Conservation (phyloP, 64 coral and sea anemone species). For the Pachyseris speciosa region DNA sequence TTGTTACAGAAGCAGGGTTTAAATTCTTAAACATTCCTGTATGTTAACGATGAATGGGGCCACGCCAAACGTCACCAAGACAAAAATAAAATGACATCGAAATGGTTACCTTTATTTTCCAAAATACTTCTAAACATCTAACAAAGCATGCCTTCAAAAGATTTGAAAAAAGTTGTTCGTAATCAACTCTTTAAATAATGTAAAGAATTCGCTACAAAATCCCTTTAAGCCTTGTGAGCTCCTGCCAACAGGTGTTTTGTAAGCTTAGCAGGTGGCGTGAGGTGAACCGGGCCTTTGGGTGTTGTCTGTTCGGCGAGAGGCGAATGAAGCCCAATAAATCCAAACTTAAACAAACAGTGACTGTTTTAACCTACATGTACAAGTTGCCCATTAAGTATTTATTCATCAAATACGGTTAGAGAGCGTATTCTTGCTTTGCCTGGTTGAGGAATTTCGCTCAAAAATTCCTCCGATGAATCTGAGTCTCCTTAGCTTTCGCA, state of each 20-base stretch:
- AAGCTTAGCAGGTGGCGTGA: neutral
- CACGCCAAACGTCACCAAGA: too few species aligned
- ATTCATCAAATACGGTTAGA: neutral
- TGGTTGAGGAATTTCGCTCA: neutral
- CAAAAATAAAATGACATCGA: too few species aligned
- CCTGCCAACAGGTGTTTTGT: neutral
- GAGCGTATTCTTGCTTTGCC: neutral
- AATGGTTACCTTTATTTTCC: too few species aligned
- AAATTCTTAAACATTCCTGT: too few species aligned
- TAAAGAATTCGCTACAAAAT: too few species aligned
- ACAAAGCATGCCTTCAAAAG: too few species aligned
- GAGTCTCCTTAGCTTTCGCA: neutral
- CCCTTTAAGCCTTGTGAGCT: neutral
- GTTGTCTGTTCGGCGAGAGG: neutral
- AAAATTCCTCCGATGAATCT: neutral
- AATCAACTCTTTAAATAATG: neutral
- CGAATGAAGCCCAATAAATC: neutral
- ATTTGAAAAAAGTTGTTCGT: too few species aligned
- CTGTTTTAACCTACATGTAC: neutral
- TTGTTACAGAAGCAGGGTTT: too few species aligned
- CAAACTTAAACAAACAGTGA: neutral
- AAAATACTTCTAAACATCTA: too few species aligned
- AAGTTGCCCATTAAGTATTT: neutral
- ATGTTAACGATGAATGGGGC: too few species aligned
- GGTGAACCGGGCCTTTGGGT: neutral